These are phyloP conservation scores for Salpingus planirostris DNA, from an alignment of 2,888 invertebrate species.

Conservation along the genomic window DNA sequence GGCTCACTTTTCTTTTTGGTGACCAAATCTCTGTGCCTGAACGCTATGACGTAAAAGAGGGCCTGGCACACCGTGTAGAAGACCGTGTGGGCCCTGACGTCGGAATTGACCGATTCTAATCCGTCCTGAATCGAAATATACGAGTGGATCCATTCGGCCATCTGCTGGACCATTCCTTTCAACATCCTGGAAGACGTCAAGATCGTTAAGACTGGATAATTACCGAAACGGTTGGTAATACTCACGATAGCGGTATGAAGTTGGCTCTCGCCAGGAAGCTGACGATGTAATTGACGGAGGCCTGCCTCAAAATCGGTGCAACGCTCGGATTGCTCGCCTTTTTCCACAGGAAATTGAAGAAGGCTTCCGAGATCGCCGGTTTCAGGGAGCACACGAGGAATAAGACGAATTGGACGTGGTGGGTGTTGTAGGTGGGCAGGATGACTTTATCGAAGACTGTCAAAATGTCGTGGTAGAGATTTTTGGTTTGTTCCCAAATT, in stretches of 20 bases:
- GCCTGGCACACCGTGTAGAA: conserved; percentile 91
- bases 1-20: conserved; percentile 67
- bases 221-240: conserved; percentile 9
- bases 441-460: conserved; percentile 71
- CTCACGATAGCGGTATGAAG: conserved; percentile 54
- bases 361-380: conserved; percentile 50
- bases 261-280: conserved; percentile 64
- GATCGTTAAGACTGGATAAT: conserved; percentile 2
- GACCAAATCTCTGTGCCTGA: conserved; percentile 77
- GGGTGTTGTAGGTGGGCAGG: conserved; percentile 73
- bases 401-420: conserved; percentile 68
- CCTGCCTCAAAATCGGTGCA: conserved; percentile 56
- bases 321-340: conserved; percentile 60
- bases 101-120: conserved; percentile 45
- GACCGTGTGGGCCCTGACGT: conserved; percentile 67
- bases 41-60: conserved; percentile 85
- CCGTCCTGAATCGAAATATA: conserved; percentile 66
- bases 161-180: conserved; percentile 56
- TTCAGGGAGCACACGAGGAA: conserved; percentile 67
- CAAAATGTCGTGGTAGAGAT: conserved; percentile 36
- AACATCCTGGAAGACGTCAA: conserved; percentile 47
- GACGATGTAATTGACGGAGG: conserved; percentile 64
- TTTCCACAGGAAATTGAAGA: conserved; percentile 63
- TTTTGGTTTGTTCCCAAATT: conserved; percentile 49
- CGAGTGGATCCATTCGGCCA: conserved; percentile 76